These are phyloP conservation scores for Aproaerema taeniolella DNA, from an alignment of 2,888 invertebrate species.

Conservation along the genomic window DNA sequence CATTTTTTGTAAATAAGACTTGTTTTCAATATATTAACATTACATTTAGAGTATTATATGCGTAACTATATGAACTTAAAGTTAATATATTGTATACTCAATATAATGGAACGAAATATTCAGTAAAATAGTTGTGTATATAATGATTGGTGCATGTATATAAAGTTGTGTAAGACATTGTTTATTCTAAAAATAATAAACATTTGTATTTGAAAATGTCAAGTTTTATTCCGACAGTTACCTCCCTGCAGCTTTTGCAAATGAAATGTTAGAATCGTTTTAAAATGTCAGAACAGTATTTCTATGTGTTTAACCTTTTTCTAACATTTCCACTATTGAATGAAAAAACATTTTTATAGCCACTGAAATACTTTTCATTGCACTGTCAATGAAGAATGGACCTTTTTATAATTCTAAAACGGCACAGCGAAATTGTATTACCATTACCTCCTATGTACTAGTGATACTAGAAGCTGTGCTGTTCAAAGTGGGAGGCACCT, in stretches of 20 bases:
- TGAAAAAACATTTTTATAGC: too few relatives aligned
- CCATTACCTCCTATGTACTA: too few relatives aligned
- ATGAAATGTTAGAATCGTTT: slow-evolving; percentile 8
- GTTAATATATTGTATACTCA: slow-evolving; percentile 14
- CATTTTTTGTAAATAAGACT: slow-evolving; percentile 5
- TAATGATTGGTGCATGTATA: slow-evolving; percentile 41
- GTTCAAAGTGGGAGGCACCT: too few relatives aligned
- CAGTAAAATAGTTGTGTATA: slow-evolving; percentile 12
- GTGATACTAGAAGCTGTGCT: too few relatives aligned
- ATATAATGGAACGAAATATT: slow-evolving; percentile 9
- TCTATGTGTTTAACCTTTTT: too few relatives aligned
- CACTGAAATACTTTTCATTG: too few relatives aligned
- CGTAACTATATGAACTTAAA: neutral
- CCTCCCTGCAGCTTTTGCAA: neutral
- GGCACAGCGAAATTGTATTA: too few relatives aligned
- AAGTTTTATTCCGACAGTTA: slow-evolving; percentile 9
- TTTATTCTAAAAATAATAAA: slow-evolving; percentile 45
- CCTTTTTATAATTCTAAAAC: too few relatives aligned
- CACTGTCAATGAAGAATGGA: too few relatives aligned
- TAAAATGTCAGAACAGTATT: slow-evolving; percentile 23
- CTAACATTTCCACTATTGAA: too few relatives aligned
- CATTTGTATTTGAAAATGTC: slow-evolving; percentile 37
- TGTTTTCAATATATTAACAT: slow-evolving; percentile 4
- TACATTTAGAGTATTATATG: too few relatives aligned
- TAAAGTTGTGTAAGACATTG: slow-evolving; percentile 31